Base-by-base conservation (phyloP, 1,140 invertebrate genomes). In the Pachypsylla venusta region DNA sequence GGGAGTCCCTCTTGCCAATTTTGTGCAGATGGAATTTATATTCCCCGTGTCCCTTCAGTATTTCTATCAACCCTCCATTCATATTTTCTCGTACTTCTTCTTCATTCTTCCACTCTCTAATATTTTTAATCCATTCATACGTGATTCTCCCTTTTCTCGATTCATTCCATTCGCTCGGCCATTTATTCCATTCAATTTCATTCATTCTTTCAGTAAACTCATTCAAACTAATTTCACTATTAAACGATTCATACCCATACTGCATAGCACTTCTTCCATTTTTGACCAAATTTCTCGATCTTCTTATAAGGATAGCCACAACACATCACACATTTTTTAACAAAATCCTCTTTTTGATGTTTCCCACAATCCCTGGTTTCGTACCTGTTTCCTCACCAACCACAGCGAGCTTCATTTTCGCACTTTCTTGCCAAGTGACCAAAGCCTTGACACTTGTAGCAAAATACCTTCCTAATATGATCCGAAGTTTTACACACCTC, bases 381-480 rank as follows among this genome's bases (percentile, higher is more conserved):
- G 26, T 59, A 35, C 14, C 42, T 19, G 12, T 12, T 16, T 56
- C 48, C 57, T 13, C 19, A 54, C 25, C 53, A 60, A 57, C 54
- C 53, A 12, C 22, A 26, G 25, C 59, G 25, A 3, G 54, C 25
- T 28, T 58, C 2, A 3, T 35, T 19, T 27, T 24, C 22, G 25
- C 59, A 60, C 14, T 16, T 28, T 20, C 27, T 56, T 13, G 59
- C 25, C 4, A 60, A n/a, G 1, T 60, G 59, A 3, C 59, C 59
- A 53, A 27, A 60, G 12, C 25, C 25, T 30, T 58, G 59, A 28
- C 59, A 60, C 25, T 60, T 60, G 28, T 58, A 60, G 25, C 59
- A 60, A 19, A 25, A 57, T 12, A 12, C 56, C 3, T 25, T 10
- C 13, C 25, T 16, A 2, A 60, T n/a, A 35, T 56, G 54, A 57